phyloP scores from a whole-genome alignment of 2,888 invertebrate genomes.

The Pilophorus perplexus region DNA sequence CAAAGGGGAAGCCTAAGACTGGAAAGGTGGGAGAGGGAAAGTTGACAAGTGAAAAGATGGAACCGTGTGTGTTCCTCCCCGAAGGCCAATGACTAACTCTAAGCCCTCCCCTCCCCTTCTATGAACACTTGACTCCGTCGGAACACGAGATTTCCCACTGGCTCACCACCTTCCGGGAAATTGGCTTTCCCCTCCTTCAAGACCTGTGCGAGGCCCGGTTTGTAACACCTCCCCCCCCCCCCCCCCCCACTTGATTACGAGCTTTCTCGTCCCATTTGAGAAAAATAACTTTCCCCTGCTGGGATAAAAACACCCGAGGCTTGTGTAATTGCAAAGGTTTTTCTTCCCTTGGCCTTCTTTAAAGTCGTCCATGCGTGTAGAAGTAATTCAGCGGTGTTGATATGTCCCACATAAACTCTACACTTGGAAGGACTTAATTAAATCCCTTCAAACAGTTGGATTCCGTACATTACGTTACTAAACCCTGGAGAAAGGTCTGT shows the following conservation, averaged over 20 bases:
- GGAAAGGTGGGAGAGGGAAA: neutral
- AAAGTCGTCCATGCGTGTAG: neutral
- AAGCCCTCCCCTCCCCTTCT: too few species aligned
- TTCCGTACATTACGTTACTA: neutral
- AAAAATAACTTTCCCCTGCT: constrained; percentile 35
- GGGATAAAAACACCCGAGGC: constrained; percentile 18
- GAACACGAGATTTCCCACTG: constrained; percentile 5
- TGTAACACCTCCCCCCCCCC: neutral
- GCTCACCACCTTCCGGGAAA: neutral
- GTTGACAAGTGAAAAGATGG: constrained; percentile 3
- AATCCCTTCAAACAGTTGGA: neutral
- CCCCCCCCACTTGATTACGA: constrained; percentile 15
- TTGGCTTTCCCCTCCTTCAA: neutral
- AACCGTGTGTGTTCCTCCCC: neutral
- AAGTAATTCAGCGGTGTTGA: constrained; percentile 23
- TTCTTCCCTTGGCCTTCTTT: constrained; percentile 6
- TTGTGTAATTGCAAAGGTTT: constrained; percentile 31
- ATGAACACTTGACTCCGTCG: neutral
- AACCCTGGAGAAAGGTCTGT: too few species aligned
- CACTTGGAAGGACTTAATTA: neutral
- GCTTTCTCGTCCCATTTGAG: constrained; percentile 24
- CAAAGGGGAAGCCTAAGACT: neutral
- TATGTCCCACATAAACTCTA: constrained; percentile 12
- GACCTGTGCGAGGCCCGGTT: neutral
- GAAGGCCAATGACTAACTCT: constrained; percentile 4